Evolutionary conservation across 2,113 vertebrate species (phyloP).

Genomic region (Toxostoma redivivum): DNA sequence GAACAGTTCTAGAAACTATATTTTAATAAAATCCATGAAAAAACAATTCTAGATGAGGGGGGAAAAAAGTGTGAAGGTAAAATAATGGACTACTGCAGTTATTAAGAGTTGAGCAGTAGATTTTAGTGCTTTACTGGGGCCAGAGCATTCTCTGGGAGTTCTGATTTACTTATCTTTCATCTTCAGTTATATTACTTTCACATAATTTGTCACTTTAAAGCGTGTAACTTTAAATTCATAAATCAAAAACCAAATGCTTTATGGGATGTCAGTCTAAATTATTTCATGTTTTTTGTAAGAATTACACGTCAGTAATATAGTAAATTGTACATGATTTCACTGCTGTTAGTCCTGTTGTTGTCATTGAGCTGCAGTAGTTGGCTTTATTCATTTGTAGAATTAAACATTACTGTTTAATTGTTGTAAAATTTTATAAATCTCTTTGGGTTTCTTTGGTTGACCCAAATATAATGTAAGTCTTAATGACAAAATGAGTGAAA

Average conservation of each 20-base stretch:
- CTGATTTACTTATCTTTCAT: background rate
- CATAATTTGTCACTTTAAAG: background rate
- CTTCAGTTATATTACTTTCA: background rate
- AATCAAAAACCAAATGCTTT: conserved; percentile 47
- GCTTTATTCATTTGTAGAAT: conserved; percentile 73
- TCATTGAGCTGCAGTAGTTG: conserved; percentile 68
- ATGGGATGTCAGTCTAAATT: conserved; percentile 36
- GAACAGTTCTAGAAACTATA: conserved; percentile 53
- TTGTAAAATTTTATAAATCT: conserved; percentile 78
- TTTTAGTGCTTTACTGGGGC: background rate
- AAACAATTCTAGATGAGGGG: background rate
- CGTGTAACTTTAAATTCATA: background rate
- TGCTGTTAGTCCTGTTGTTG: conserved; percentile 66
- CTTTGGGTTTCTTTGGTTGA: conserved; percentile 84
- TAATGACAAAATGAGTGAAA: conserved; percentile 79
- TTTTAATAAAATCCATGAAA: conserved; percentile 43
- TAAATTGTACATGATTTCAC: conserved; percentile 48
- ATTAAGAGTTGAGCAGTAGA: background rate
- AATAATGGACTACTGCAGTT: background rate
- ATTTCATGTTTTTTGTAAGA: conserved; percentile 48
- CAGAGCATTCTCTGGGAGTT: background rate
- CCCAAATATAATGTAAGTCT: conserved; percentile 88
- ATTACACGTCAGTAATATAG: conserved; percentile 38
- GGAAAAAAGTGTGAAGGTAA: background rate
- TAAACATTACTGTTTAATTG: conserved; percentile 77